These are phyloP conservation scores for Orchestia grillus DNA, from an alignment of 1,140 invertebrate genomes.

Conservation along the genomic window DNA sequence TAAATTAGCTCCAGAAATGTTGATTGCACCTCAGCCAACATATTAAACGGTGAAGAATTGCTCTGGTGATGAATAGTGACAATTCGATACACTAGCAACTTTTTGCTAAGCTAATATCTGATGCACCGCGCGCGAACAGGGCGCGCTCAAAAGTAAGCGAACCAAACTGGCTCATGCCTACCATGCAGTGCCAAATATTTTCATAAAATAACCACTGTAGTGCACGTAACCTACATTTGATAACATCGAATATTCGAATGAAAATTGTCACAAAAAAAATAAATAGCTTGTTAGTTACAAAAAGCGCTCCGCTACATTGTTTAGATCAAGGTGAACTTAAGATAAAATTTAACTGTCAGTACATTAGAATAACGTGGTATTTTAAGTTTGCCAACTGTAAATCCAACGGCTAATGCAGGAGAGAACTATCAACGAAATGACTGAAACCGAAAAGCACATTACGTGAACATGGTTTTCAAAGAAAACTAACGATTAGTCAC, in stretches of 20 bases:
- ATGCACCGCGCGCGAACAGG: background rate
- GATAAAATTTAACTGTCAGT: background rate
- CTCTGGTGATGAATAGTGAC: constrained; percentile 27
- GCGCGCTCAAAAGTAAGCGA: background rate
- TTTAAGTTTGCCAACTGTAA: background rate
- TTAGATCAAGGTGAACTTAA: background rate
- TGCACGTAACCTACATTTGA: background rate
- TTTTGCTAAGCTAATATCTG: background rate
- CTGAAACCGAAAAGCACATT: background rate
- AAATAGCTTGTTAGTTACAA: background rate
- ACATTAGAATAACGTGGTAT: background rate
- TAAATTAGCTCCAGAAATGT: constrained; percentile 38
- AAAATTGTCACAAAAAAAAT: background rate
- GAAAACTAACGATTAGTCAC: background rate
- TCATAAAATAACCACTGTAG: background rate
- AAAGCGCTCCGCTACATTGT: background rate
- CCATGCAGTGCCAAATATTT: background rate
- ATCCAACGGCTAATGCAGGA: background rate
- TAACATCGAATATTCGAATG: background rate
- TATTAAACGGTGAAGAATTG: constrained; percentile 49
- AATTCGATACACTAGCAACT: background rate
- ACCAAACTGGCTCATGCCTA: background rate
- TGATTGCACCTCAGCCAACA: constrained; percentile 32
- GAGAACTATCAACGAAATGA: background rate
- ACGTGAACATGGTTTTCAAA: background rate